Evolutionary conservation across 2,888 invertebrate species (phyloP), one percentile per base, ranked within the genome.

Genomic region (Eupithecia dodoneata): DNA sequence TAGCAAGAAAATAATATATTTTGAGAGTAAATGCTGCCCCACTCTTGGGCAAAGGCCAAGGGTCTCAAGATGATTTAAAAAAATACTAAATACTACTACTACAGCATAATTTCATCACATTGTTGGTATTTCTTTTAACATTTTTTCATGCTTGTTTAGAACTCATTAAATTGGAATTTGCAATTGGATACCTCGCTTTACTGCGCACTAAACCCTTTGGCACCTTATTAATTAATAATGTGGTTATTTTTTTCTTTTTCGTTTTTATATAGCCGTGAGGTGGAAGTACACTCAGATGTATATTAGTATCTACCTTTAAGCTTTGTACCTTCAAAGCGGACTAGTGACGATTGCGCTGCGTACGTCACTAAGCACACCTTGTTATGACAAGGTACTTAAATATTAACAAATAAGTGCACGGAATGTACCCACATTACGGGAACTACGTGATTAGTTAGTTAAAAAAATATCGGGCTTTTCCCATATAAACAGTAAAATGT

Each of bases 111-210:
- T 59, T 18, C 18, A 59, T 5, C 5, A 66, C 66, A 42, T 66
- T 41, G 42, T 41, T 66, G 42, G 66, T 52, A 41, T 71, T 52
- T 52, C n/a, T 30, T 45, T 6, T 18, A 47, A 45, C 3, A 73
- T 73, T 47, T 75, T 75, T 65, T 44, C 70, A 49, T 49, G 71
- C 49, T 73, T 45, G 49, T 66, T 44, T 15, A 18, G 70, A 71
- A 55, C 65, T 71, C 71, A 76, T 74, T 76, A 52, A 71, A 76
- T 74, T 47, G 66, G 66, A 74, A 49, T 74, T 66, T 59, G 45
- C 65, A 76, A 73, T 76, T 76, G 66, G 71, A 65, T 49, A 10
- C 71, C 55, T 66, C 66, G 71, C 18, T 47, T 47, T 42, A 67
- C 15, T 41, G 55, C 12, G 4, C 30, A 30, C 4, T 30, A 2